Conservation (phyloP, 2,113 vertebrate species). For the Paradisaea rubra region DNA sequence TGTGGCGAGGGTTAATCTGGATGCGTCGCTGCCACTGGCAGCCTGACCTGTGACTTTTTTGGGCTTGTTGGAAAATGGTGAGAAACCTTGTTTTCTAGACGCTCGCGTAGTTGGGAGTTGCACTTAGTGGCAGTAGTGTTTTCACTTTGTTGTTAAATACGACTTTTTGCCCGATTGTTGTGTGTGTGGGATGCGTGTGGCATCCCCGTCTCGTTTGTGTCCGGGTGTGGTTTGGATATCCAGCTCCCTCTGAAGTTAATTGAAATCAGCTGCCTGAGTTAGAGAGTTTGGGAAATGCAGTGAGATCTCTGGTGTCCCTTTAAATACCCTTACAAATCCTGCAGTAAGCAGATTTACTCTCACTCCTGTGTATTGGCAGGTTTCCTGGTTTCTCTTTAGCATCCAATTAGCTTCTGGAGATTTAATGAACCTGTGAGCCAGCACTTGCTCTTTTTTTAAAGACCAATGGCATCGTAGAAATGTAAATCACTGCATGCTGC, state of each 20-base stretch:
- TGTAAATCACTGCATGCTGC: not conserved
- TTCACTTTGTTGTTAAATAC: rapidly evolving
- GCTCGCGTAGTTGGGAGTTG: not conserved
- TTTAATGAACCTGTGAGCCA: not conserved
- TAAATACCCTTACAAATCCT: not conserved
- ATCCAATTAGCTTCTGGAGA: not conserved
- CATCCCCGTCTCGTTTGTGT: not conserved
- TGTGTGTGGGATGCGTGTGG: rapidly evolving
- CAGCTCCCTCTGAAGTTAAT: not conserved
- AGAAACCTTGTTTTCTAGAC: not conserved
- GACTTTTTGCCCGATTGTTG: not conserved
- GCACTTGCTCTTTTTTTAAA: not conserved
- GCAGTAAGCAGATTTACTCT: not conserved
- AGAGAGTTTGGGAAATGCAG: not conserved
- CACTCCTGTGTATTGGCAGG: not conserved
- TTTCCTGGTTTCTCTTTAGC: not conserved
- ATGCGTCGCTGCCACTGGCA: rapidly evolving
- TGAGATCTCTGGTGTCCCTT: not conserved
- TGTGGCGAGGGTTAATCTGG: rapidly evolving
- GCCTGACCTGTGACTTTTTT: not conserved
- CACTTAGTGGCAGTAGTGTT: rapidly evolving
- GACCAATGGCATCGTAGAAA: not conserved
- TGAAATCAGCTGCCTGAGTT: not conserved
- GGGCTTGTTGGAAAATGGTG: not conserved
- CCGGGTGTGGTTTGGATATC: not conserved